Evolutionary conservation across 2,888 invertebrate species (phyloP), one percentile per base, ranked within the genome.

Genomic region (Notodonta dromedarius): DNA sequence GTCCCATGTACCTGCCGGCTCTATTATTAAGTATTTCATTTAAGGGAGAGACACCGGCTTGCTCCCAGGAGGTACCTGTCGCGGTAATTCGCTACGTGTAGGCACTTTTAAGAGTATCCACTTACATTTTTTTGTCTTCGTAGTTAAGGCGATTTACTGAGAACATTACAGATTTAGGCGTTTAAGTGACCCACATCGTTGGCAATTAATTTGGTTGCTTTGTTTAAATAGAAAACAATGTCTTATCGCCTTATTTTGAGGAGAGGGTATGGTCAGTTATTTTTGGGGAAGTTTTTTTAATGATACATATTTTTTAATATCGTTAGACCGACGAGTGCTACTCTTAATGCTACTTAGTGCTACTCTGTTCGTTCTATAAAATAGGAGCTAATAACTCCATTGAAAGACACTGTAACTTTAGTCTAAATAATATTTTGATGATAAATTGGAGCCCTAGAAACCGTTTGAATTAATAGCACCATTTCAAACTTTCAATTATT

Each of bases 1-100:
- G 74, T 74, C 83, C 73, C 81, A 72, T 79, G 80, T 83, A 90
- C 84, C 82, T 79, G 78, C 76, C 68, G 67, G 75, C 80, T 84
- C 84, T 86, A 88, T 91, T 91, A 91, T 90, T 89, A 90, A 87
- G 87, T 82, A 88, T 87, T 90, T 91, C 89, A 90, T 90, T 91
- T 89, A 90, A 88, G 85, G 78, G 85, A 74, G 83, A 84, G 83
- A 83, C 81, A 77, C 79, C 81, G 78, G 76, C 80, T 73, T 66
- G 55, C 74, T 88, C 93, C 86, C 91, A 35, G 50, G 87, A 82
- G 93, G 84, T 88, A 88, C 88, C 91, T 92, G 92, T 93, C 92
- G 79, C 82, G 80, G 87, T 91, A 87, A 92, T 91, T 90, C 83
- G 84, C 83, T 79, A 85, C 85, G 82, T 83, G 82, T 82, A 83